Evolutionary conservation across 2,888 invertebrate species (phyloP).

Genomic region (Oscheius onirici): DNA sequence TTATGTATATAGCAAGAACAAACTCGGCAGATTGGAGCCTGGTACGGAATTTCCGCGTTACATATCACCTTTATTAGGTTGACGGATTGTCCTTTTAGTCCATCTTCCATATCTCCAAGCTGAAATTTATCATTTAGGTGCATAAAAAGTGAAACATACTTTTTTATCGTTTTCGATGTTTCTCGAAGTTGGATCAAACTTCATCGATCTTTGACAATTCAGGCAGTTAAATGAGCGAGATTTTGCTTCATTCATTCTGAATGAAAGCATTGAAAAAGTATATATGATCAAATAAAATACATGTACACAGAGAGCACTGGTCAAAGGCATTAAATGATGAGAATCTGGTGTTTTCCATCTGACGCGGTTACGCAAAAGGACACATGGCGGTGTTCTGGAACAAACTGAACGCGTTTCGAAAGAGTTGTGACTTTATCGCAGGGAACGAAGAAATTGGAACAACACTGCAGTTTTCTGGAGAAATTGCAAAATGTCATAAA

Average conservation of each 20-base stretch:
- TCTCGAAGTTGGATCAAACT: conserved; percentile 38
- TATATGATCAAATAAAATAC: not conserved
- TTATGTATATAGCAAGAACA: not conserved
- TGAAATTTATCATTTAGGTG: not conserved
- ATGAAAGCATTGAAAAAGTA: not conserved
- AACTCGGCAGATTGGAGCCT: conserved; percentile 67
- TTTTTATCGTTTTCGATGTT: conserved; percentile 36
- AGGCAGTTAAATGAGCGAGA: conserved; percentile 31
- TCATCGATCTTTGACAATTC: conserved; percentile 43
- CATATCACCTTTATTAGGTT: conserved; percentile 61
- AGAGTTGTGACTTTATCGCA: not conserved
- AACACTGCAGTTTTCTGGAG: not conserved
- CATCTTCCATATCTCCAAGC: conserved; percentile 34
- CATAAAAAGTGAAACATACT: conserved; percentile 10
- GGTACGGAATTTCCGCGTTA: conserved; percentile 55
- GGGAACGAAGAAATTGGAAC: not conserved
- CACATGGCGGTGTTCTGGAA: conserved; percentile 10
- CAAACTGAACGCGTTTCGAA: not conserved
- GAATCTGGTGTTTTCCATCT: conserved; percentile 1
- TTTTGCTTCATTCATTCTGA: conserved; percentile 2
- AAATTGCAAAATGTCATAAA: not conserved
- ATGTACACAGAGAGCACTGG: no score
- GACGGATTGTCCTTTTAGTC: conserved; percentile 41
- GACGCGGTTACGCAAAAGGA: conserved; percentile 14
- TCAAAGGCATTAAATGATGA: not conserved